Base-by-base conservation (phyloP, 2,113 vertebrate species). In the Larimichthys crocea region DNA sequence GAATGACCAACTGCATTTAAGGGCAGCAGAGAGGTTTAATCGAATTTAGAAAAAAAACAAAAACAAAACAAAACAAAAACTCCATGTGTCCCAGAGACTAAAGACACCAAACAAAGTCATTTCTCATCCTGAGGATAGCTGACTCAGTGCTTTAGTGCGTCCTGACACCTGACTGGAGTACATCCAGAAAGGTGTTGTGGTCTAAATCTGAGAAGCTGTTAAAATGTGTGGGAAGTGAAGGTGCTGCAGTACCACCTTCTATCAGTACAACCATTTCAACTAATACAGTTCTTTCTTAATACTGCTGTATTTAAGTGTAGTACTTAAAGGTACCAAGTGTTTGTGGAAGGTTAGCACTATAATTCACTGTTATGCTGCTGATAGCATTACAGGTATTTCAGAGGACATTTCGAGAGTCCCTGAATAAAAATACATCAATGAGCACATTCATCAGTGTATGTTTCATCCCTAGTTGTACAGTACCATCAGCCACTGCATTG, bases 101-200 rank as follows among this genome's bases (percentile, higher is more conserved):
- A 79, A 74, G 64, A 72, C 74, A 72, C 65, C 40, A 44, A 85
- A 40, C 35, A 85, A 76, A 68, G 82, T 85, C 49, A 82, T 82
- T 26, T 76, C 65, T 56, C 60, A 74, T 67, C 48, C 62, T 17
- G 60, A 62, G 64, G 26, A 66, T 19, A 67, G 70, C 61, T 71
- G 74, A 88, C 60, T 79, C 82, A 76, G 55, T 35, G 65, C 60
- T 46, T 55, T 8, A 24, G 40, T 52, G 74, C 20, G 60, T 71
- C 65, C 31, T 57, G 55, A 24, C 52, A 74, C 44, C 63, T 59
- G 42, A 62, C 20, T 74, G 50, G 67, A 87, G 60, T 59, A 35
- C 24, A 56, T 66, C 46, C 56, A 76, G 5, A 29, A 46, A 35
- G 50, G n/a, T 69, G 63, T 15, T 40, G 53, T 31, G 52, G 42